Conservation (phyloP, 23 tunicate species). For the Ascidia mentula region DNA sequence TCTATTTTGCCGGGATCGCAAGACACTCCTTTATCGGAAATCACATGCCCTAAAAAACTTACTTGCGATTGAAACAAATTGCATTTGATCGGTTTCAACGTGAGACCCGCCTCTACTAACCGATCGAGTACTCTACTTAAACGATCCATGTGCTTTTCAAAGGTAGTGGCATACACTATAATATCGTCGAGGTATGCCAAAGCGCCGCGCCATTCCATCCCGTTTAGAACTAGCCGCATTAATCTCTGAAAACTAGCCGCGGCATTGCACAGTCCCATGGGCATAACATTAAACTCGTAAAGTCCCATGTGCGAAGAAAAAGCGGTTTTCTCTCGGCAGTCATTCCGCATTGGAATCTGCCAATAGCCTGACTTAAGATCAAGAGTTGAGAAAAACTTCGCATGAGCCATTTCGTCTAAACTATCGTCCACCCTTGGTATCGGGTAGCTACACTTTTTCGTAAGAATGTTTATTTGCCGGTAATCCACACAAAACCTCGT, state of each 20-base stretch:
- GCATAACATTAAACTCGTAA: no score
- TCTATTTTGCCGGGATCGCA: constrained; percentile 26
- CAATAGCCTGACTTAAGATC: constrained; percentile 21
- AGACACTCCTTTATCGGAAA: constrained; percentile 15
- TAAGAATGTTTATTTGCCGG: constrained; percentile 15
- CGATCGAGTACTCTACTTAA: not conserved
- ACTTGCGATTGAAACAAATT: constrained; percentile 6
- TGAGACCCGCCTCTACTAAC: constrained; percentile 7
- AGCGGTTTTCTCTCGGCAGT: not conserved
- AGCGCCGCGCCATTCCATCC: constrained; percentile 12
- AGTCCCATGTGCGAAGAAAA: not conserved
- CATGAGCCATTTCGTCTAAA: not conserved
- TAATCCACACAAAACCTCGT: constrained; percentile 6
- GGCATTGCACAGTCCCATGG: constrained; percentile 33
- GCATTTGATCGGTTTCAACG: constrained; percentile 19
- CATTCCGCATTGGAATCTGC: constrained; percentile 1
- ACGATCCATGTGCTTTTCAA: constrained; percentile 30
- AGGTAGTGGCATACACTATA: constrained; percentile 21
- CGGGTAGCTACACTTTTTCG: not conserved
- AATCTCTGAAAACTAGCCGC: constrained; percentile 43
- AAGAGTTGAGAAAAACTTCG: not conserved
- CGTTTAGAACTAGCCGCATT: constrained; percentile 28
- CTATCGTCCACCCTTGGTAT: not conserved
- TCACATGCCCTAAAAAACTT: constrained; percentile 12
- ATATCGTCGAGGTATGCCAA: constrained; percentile 18